A percentile compares a stretch with the other conserved stretches of the same genome.
Evolutionary conservation across 2,888 invertebrate species (phyloP).

Genomic region (Stomorhina lunata): DNA sequence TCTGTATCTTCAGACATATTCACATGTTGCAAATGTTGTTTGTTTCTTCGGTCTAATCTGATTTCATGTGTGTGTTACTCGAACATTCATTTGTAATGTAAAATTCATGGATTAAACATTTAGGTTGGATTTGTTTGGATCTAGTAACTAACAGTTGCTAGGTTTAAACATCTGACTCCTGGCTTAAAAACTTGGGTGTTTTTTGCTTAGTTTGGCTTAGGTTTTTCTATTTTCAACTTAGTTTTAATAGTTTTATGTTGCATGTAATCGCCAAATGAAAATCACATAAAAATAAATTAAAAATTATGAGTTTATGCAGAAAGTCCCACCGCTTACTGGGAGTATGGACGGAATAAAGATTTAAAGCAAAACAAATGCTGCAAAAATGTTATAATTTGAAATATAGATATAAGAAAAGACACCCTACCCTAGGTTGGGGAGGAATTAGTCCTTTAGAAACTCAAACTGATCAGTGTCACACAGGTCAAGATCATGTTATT

Average conservation of each 20-base stretch:
- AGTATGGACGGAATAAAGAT: background rate
- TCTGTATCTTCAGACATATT: conserved; percentile 32
- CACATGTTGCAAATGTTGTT: conserved; percentile 50
- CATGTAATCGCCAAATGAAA: conserved; percentile 76
- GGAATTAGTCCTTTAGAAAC: too few relatives aligned
- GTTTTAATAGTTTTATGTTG: conserved; percentile 65
- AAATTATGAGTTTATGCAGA: conserved; percentile 70
- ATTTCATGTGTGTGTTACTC: conserved; percentile 61
- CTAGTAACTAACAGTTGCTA: background rate
- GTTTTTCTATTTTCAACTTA: conserved; percentile 62
- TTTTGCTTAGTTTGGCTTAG: conserved; percentile 41
- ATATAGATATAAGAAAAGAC: too few relatives aligned
- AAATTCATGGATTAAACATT: conserved; percentile 22
- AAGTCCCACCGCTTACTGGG: conserved; percentile 36
- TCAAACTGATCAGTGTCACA: too few relatives aligned
- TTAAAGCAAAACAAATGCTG: background rate
- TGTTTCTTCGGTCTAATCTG: conserved; percentile 65
- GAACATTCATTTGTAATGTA: conserved; percentile 32
- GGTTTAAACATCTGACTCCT: background rate
- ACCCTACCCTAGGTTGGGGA: too few relatives aligned
- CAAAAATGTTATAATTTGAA: too few relatives aligned
- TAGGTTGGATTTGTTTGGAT: conserved; percentile 4
- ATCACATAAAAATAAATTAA: conserved; percentile 77
- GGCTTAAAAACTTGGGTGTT: background rate
- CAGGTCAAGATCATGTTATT: too few relatives aligned